Base-by-base conservation (phyloP, 2,113 vertebrate species). In the Paradisaea rubra region DNA sequence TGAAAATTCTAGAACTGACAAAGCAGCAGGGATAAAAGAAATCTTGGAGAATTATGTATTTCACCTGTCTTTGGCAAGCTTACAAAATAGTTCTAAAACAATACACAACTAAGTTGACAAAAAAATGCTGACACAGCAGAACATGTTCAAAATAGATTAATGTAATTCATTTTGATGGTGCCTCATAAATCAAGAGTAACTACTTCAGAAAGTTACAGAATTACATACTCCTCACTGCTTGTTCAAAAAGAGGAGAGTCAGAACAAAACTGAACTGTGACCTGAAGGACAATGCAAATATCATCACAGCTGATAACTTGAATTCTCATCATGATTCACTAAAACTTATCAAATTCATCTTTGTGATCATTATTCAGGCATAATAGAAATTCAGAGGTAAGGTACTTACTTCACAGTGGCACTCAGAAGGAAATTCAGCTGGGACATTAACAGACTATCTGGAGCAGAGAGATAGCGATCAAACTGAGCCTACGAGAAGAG, bases 401-500 rank as follows among this genome's bases (percentile, higher is more conserved):
- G 65, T 47, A 98, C 99, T 98, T 97, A 99, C 99, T 99, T 99
- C 90, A 99, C 99, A 76, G 99, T 98, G 42, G 99, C 98, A 74
- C 99, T 99, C 57, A 99, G 98, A 81, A 99, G 98, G 88, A 99
- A 99, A 97, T 99, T 99, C 96, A 99, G 98, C 93, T 99, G 99
- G 21, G 99, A 98, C 99, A 99, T 99, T 91, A 99, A 59, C 9
- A 99, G 97, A 37, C 98, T 98, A 97, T 99, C 99, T 30, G 99
- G 99, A 28, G 99, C 99, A 9, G 99, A 98, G 45, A 99, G 95
- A 92, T 99, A 99, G 33, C 99, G 98, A 97, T 99, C 99, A 97
- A 99, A 99, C 96, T 99, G 99, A 89, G 98, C 98, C 99, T 99
- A 39, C 0, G 42, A 25, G 19, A 8, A 68, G 76, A 92, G 65